These are phyloP conservation scores for Verasper variegatus DNA, from an alignment of 2,113 vertebrate genomes.

Conservation along the genomic window DNA sequence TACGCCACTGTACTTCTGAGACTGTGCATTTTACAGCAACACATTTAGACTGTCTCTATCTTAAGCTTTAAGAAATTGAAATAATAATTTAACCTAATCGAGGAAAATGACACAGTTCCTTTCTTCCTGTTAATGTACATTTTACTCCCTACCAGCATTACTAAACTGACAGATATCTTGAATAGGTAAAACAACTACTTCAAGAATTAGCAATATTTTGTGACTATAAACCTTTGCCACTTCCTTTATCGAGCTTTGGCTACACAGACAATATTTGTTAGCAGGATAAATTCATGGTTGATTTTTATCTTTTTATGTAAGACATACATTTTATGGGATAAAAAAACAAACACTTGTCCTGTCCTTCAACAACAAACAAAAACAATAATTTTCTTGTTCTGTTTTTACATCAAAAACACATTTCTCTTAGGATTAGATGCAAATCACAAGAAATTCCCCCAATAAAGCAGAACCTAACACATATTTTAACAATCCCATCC, in stretches of 20 bases:
- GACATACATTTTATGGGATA: background rate
- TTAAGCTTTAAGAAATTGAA: no score
- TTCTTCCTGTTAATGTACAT: no score
- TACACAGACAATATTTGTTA: background rate
- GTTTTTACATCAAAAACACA: conserved; percentile 6
- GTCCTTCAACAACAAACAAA: background rate
- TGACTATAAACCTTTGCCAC: background rate
- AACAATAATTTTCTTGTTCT: background rate
- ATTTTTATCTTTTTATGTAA: background rate
- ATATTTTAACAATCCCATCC: background rate
- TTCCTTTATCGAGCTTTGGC: background rate
- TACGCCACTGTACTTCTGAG: background rate
- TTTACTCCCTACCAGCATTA: no score
- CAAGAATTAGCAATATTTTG: no score
- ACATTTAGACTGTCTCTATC: background rate
- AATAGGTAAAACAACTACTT: no score
- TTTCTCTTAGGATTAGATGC: background rate
- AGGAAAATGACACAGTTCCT: no score
- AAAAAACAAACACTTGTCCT: background rate
- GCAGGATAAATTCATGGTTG: background rate
- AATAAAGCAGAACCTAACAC: background rate
- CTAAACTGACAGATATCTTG: no score
- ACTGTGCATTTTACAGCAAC: background rate
- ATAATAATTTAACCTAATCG: no score
- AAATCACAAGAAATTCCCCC: background rate